These are phyloP conservation scores for Nesoenas mayeri DNA, from an alignment of 2,113 vertebrate genomes.

Conservation along the genomic window DNA sequence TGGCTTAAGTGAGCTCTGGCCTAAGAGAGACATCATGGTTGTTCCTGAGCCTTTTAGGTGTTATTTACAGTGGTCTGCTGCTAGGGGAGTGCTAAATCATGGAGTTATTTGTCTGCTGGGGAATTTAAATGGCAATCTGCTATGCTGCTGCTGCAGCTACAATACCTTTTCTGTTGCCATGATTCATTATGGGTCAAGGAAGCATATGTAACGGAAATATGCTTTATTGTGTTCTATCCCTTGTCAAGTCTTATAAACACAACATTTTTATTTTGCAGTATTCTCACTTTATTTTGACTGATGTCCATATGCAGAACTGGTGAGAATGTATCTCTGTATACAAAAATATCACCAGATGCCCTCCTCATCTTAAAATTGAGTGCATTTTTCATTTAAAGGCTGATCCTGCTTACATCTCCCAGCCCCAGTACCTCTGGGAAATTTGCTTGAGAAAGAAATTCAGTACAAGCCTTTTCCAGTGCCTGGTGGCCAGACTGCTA, in stretches of 20 bases:
- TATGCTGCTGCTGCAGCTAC: neutral
- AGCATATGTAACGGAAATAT: neutral
- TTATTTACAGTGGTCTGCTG: slow-evolving; percentile 31
- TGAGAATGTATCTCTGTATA: neutral
- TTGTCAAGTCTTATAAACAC: neutral
- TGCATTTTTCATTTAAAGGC: neutral
- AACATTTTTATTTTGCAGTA: neutral
- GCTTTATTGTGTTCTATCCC: neutral
- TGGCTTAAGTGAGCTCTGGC: neutral
- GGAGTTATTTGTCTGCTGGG: neutral
- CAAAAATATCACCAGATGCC: neutral
- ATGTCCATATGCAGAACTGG: neutral
- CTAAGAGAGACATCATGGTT: neutral
- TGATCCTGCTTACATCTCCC: neutral
- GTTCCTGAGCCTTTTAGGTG: neutral
- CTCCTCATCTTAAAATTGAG: neutral
- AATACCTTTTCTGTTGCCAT: neutral
- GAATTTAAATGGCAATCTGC: slow-evolving; percentile 19
- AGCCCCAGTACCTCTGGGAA: neutral
- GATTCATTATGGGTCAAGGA: slow-evolving; percentile 21
- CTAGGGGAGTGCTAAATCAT: neutral
- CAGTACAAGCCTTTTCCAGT: neutral
- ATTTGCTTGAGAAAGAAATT: neutral
- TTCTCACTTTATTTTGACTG: neutral
- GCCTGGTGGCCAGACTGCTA: neutral